A percentile compares a stretch with the other conserved stretches of the same genome.
Evolutionary conservation across 2,113 vertebrate species (phyloP).

Genomic region (Dolichotis patagonum): DNA sequence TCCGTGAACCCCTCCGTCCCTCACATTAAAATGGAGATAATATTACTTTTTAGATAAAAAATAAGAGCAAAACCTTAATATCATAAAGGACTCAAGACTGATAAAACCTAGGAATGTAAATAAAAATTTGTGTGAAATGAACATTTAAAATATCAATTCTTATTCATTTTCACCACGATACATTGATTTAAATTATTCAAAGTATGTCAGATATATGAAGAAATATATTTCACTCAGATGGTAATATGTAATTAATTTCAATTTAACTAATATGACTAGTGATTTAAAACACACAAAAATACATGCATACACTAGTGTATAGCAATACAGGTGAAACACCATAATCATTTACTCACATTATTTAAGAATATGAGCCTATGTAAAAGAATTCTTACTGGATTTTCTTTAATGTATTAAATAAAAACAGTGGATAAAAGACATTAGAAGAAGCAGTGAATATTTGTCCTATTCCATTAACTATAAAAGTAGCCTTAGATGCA

Average conservation of each 20-base stretch:
- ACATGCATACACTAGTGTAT: background rate
- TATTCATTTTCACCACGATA: background rate
- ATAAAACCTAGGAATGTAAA: background rate
- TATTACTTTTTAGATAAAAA: background rate
- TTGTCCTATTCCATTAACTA: background rate
- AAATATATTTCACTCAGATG: background rate
- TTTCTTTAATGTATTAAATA: background rate
- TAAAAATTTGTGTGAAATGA: background rate
- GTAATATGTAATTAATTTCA: background rate
- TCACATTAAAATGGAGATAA: background rate
- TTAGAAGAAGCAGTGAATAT: background rate
- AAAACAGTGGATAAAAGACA: background rate
- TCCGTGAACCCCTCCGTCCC: background rate
- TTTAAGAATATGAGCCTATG: background rate
- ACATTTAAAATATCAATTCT: background rate
- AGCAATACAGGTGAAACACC: background rate
- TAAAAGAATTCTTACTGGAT: background rate
- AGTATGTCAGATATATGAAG: background rate
- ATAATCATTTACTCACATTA: background rate
- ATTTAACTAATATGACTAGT: background rate
- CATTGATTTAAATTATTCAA: background rate
- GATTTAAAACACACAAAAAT: background rate
- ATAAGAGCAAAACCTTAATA: background rate
- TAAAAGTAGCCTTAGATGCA: background rate
- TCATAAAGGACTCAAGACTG: background rate